Evolutionary conservation across 1,140 invertebrate species (phyloP).

Genomic region (Drosophila jambulina): DNA sequence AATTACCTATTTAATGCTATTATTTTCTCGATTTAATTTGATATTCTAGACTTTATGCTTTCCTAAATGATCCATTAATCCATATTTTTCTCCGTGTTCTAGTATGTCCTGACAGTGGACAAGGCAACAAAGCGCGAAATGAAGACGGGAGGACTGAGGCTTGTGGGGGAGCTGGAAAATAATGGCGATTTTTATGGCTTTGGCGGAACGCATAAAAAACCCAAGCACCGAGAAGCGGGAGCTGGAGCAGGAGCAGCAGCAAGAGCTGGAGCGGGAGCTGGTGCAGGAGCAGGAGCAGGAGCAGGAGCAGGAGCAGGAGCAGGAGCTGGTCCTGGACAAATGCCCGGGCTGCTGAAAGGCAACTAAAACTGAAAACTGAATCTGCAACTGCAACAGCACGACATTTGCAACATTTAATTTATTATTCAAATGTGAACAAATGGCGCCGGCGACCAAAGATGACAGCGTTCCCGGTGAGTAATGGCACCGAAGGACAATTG

Average conservation of each 20-base stretch:
- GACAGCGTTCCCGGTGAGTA: conserved; percentile 68
- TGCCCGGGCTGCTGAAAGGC: conserved; percentile 52
- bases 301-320: conserved; percentile 3
- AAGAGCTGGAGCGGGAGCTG: background rate
- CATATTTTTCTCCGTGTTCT: conserved; percentile 12
- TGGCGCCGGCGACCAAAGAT: conserved; percentile 75
- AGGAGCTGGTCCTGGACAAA: conserved; percentile 29
- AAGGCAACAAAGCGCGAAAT: conserved; percentile 60
- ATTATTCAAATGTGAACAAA: conserved; percentile 83
- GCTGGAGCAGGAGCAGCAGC: conserved; percentile 17
- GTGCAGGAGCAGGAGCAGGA: conserved; percentile 8
- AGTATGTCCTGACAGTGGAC: conserved; percentile 35
- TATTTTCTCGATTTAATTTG: background rate
- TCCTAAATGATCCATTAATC: background rate
- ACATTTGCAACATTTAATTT: conserved; percentile 82
- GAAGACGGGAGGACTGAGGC: conserved; percentile 18
- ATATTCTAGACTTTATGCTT: background rate
- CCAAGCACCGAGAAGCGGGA: conserved; percentile 25
- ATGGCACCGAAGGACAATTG: conserved; percentile 68
- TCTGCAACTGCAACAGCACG: conserved; percentile 49
- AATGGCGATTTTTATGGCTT: conserved; percentile 73
- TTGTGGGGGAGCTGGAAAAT: conserved; percentile 58
- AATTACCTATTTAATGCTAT: too few species aligned
- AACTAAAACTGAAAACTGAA: conserved; percentile 54
- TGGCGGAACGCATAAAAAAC: conserved; percentile 71